Base-by-base conservation (phyloP, 2,113 vertebrate species). In the Penelope pileata region DNA sequence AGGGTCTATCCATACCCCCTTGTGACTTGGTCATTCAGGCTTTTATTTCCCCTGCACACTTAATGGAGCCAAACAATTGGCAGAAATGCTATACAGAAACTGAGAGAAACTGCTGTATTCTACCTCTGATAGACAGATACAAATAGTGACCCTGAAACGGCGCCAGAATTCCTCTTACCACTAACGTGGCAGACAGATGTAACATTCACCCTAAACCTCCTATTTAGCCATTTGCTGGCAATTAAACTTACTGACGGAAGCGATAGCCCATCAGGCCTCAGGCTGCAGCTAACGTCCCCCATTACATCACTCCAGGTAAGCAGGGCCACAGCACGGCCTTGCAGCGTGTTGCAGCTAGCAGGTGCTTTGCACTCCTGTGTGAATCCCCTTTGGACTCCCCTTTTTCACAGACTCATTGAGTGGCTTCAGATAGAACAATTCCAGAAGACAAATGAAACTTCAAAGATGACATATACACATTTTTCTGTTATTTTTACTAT, bases 51-150 rank as follows among this genome's bases (percentile, higher is more conserved):
- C 96, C 97, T 94, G 95, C 90, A 97, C 98, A 97, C 98, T 98
- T 98, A 98, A 98, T 98, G 98, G 98, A 98, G 98, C 97, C 98
- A 96, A 98, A 98, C 98, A 98, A 98, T 98, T 70, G 97, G 98
- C 98, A 98, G 98, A 98, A 98, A 98, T 97, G 97, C 98, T 98
- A 98, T 97, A 98, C 97, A 98, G 98, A 97, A 97, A 96, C 85
- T 81, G 96, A 97, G 97, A 98, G 97, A 96, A 98, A 97, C 90
- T 92, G 97, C 97, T 94, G 96, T 92, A 90, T 97, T 98, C 97
- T 97, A 95, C 95, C 97, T 96, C 95, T 92, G 97, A 98, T 80
- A 95, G 98, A 98, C 98, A 98, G 97, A 94, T 83, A 92, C 98
- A 97, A 98, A 98, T 59, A 97, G 97, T 93, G 96, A 95, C 97